Conservation (phyloP, 1,140 invertebrate species). For the Gryon sp. region DNA sequence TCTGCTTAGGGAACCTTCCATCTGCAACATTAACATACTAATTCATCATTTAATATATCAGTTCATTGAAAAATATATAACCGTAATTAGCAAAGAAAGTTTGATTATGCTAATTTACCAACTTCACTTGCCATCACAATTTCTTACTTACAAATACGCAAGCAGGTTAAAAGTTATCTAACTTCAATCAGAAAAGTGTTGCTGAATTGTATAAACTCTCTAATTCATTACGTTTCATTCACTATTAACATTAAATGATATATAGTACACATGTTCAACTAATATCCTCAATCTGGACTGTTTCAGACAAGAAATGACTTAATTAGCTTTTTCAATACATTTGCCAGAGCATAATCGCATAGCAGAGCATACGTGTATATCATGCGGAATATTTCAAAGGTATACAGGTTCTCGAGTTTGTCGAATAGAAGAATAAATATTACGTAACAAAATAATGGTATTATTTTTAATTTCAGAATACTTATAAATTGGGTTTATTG, state of each 20-base stretch:
- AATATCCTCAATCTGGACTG: conserved; percentile 13
- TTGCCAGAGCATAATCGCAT: no score
- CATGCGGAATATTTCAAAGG: no score
- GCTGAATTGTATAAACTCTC: background rate
- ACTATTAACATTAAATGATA: conserved; percentile 5
- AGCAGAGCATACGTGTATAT: no score
- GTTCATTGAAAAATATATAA: no score
- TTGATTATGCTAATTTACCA: conserved; percentile 10
- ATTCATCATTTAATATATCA: no score
- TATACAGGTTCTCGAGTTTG: background rate
- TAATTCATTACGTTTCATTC: conserved; percentile 35
- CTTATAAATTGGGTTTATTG: conserved; percentile 49
- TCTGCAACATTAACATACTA: no score
- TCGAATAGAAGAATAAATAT: conserved; percentile 12
- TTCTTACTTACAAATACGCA: background rate
- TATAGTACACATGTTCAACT: conserved; percentile 32
- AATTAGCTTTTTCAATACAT: conserved; percentile 36
- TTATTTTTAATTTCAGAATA: conserved; percentile 48
- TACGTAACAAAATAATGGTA: conserved; percentile 38
- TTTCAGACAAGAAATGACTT: conserved; percentile 21
- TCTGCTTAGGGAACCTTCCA: no score
- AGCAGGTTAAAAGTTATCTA: conserved; percentile 33
- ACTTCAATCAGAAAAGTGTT: conserved; percentile 3
- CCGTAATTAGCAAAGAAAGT: no score
- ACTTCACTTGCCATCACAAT: conserved; percentile 19